Evolutionary conservation across 1,140 invertebrate species (phyloP).

Genomic region (Mizuhopecten yessoensis): DNA sequence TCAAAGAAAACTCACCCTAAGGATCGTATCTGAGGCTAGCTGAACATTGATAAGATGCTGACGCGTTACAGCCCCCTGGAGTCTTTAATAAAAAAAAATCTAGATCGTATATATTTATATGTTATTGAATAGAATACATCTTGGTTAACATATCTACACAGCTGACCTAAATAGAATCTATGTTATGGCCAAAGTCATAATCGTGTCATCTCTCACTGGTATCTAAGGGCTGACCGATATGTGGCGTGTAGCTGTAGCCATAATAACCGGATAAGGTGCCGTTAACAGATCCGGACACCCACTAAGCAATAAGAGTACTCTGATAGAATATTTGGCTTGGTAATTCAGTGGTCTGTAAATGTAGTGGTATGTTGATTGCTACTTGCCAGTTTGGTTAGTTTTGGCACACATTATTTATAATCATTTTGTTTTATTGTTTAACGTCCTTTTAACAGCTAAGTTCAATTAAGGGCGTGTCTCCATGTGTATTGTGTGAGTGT

Average conservation of each 20-base stretch:
- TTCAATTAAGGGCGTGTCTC: no score
- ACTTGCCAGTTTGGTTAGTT: no score
- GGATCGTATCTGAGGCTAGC: not conserved
- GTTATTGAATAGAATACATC: not conserved
- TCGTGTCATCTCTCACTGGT: not conserved
- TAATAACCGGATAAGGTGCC: not conserved
- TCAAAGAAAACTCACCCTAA: not conserved
- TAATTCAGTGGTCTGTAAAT: not conserved
- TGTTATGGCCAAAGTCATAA: not conserved
- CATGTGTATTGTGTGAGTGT: no score
- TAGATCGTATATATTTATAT: not conserved
- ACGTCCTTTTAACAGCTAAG: no score
- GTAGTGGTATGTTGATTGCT: not conserved
- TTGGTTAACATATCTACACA: not conserved
- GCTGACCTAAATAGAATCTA: not conserved
- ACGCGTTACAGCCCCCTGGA: not conserved
- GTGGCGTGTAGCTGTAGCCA: not conserved
- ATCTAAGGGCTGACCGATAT: not conserved
- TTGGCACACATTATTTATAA: no score
- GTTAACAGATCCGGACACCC: not conserved
- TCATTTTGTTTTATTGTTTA: no score
- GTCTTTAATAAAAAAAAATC: not conserved
- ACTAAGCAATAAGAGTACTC: not conserved
- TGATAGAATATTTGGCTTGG: not conserved
- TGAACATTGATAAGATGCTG: not conserved